phyloP scores from a whole-genome alignment of 2,113 vertebrate species.

The Misgurnus anguillicaudatus region DNA sequence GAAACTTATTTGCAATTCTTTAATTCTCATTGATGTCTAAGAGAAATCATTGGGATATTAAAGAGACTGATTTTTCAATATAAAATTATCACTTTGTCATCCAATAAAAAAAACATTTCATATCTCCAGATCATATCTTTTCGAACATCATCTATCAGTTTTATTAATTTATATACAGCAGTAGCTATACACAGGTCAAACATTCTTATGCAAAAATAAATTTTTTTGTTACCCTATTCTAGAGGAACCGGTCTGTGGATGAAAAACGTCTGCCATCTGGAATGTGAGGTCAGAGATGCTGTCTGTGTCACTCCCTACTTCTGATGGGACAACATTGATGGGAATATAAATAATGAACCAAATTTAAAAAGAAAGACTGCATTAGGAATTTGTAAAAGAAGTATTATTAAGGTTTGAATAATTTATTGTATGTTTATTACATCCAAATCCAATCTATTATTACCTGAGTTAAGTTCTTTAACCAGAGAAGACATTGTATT shows the following conservation, averaged over 20 bases:
- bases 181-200: not conserved
- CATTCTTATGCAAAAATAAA: not conserved
- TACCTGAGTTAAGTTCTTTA: constrained; percentile 95
- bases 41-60: no score
- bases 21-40: no score
- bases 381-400: no score
- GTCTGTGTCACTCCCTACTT: constrained; percentile 88
- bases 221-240: constrained; percentile 13
- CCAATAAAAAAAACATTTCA: no score
- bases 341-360: not conserved
- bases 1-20: no score
- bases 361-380: not conserved
- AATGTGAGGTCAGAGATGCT: constrained; percentile 78
- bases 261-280: constrained; percentile 79
- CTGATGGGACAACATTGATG: constrained; percentile 63
- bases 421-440: no score
- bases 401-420: no score
- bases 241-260: constrained; percentile 71
- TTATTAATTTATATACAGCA: not conserved
- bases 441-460: not conserved
- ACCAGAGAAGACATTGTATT: constrained; percentile 98
- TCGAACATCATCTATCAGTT: not conserved
- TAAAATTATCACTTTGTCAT: no score
- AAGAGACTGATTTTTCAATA: no score
- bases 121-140: no score